phyloP scores from a whole-genome alignment of 2,888 invertebrate genomes.

The Platycheirus rosarum region DNA sequence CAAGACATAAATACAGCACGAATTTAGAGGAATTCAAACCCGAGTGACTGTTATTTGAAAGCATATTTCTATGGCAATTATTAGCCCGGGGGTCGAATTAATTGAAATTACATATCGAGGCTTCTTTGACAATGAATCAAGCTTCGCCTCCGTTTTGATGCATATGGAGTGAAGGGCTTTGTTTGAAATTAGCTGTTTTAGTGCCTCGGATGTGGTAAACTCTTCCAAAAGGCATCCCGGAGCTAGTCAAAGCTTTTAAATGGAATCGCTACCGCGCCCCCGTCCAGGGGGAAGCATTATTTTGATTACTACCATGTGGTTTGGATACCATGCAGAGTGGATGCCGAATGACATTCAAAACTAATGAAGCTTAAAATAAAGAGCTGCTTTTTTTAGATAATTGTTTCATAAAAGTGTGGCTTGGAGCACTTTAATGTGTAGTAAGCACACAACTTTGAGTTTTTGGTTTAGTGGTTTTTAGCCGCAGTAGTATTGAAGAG shows the following conservation, averaged over 20 bases:
- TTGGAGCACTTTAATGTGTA: too few relatives aligned
- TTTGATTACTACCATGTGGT: slow-evolving; percentile 4
- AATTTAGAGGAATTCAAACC: background rate
- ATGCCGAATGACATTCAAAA: background rate
- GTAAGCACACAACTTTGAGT: too few relatives aligned
- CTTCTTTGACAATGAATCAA: background rate
- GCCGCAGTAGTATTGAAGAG: too few relatives aligned
- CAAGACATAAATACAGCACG: background rate
- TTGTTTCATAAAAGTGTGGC: too few relatives aligned
- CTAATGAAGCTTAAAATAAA: too few relatives aligned
- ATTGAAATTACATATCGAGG: slow-evolving; percentile 6
- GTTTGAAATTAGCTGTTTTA: slow-evolving; percentile 15
- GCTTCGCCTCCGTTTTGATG: background rate
- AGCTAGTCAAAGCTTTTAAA: slow-evolving; percentile 9
- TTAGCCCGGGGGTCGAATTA: slow-evolving; percentile 2
- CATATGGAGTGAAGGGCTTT: background rate
- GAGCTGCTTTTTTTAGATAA: too few relatives aligned
- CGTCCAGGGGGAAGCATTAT: slow-evolving; percentile 5
- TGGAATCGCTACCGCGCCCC: too few relatives aligned
- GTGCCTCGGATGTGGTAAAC: slow-evolving; percentile 3
- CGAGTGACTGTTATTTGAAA: slow-evolving; percentile 5
- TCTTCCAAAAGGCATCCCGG: background rate
- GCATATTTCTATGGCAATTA: background rate
- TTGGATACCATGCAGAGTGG: background rate
- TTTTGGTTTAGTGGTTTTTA: too few relatives aligned